Conservation (phyloP, 2,888 invertebrate genomes). For the Drepana falcataria region DNA sequence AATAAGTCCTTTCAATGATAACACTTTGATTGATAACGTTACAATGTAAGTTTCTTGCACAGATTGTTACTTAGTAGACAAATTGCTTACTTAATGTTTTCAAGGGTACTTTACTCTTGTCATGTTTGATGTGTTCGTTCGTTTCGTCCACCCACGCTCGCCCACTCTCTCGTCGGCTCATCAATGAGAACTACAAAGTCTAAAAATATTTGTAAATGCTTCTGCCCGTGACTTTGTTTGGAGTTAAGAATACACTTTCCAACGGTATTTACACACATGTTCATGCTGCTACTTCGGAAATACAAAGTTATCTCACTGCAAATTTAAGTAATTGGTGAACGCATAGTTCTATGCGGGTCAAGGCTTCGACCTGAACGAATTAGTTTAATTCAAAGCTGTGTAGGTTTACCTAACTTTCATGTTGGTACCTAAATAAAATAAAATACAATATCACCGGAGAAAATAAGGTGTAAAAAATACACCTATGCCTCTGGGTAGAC, state of each 20-base stretch:
- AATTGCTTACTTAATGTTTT: slow-evolving; percentile 7
- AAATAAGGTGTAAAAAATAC: too few species aligned
- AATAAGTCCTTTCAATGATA: slow-evolving; percentile 45
- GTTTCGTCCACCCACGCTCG: neutral
- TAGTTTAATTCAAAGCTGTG: too few species aligned
- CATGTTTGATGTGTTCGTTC: neutral
- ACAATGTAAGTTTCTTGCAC: slow-evolving; percentile 17
- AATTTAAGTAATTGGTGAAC: neutral
- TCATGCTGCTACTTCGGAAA: neutral
- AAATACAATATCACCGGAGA: too few species aligned
- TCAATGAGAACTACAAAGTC: neutral
- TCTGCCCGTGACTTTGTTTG: neutral
- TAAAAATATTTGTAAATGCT: neutral
- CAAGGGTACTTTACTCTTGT: neutral
- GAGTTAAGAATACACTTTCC: neutral
- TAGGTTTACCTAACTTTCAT: too few species aligned
- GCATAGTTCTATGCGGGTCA: too few species aligned
- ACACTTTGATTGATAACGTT: slow-evolving; percentile 36
- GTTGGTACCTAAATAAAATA: too few species aligned
- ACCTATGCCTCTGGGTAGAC: too few species aligned
- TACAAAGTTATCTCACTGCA: neutral
- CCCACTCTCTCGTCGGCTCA: neutral
- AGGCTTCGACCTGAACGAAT: too few species aligned
- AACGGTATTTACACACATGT: neutral
- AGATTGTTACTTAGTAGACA: slow-evolving; percentile 4